Evolutionary conservation across 2,113 vertebrate species (phyloP).

Genomic region (Polypterus senegalus): DNA sequence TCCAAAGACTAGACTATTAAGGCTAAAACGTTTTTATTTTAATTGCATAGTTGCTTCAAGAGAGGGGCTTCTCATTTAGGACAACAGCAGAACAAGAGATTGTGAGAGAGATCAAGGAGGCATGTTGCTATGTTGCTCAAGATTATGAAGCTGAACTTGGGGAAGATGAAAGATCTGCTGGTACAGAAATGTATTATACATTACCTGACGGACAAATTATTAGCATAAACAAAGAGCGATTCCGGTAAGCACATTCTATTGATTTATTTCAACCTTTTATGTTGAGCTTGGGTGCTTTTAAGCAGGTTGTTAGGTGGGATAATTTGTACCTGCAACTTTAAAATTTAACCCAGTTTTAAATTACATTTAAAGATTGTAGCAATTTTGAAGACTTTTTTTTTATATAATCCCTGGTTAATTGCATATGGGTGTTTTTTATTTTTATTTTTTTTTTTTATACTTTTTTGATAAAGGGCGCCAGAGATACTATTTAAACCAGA

Average conservation of each 20-base stretch:
- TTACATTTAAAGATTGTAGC: too few species aligned
- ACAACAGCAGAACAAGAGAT: conserved; percentile 54
- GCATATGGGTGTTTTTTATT: neutral
- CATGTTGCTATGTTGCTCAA: conserved; percentile 40
- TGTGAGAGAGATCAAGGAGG: conserved; percentile 54
- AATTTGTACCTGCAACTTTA: too few species aligned
- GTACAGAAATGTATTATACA: conserved; percentile 33
- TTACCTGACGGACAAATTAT: conserved; percentile 47
- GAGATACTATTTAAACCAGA: conserved; percentile 55
- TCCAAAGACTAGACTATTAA: too few species aligned
- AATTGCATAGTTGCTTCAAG: conserved; percentile 40
- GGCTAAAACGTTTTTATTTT: neutral
- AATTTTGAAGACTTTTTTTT: too few species aligned
- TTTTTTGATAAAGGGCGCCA: conserved; percentile 34
- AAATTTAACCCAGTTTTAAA: too few species aligned
- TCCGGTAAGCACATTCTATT: conserved; percentile 35
- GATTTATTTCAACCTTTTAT: neutral
- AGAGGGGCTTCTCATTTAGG: conserved; percentile 44
- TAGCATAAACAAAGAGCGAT: conserved; percentile 33
- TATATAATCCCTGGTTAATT: neutral
- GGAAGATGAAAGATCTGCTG: neutral
- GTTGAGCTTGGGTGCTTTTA: too few species aligned
- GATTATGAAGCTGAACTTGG: conserved; percentile 35
- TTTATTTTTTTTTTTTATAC: neutral
- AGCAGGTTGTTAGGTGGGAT: too few species aligned